Evolutionary conservation across 2,797 vertebrate species (phyloP), one percentile per base, ranked within the genome.

Genomic region (Anabas testudineus): DNA sequence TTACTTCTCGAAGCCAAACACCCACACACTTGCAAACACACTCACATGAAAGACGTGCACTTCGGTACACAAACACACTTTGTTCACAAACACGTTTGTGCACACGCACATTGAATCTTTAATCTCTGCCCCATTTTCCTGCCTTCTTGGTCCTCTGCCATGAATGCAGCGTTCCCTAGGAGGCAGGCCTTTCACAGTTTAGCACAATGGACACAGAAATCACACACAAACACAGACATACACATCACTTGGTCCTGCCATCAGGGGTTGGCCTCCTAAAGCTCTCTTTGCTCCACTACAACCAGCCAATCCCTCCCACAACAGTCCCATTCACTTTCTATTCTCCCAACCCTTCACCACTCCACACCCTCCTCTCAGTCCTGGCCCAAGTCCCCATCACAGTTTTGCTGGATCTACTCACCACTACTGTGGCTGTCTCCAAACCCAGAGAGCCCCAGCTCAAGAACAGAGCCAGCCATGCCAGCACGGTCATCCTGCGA

Each of bases 401-500:
- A 9, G 46, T 48, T 47, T 72, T 26, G 47, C 32, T 64, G 75
- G 74, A 15, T 53, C 36, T 76, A 93, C 91, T 92, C 76, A 97
- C 96, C 95, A 97, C 95, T 2, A 96, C 96, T 5, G 95, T 93
- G 60, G 96, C 96, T 0, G 95, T 96, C 89, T 97, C 96, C 83
- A 97, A 83, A 28, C 96, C 96, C 92, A 97, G 91, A 63, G 96
- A 96, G 70, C 95, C 95, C 96, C 96, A 97, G 90, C 96, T 97
- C 21, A 97, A 93, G 86, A 97, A 93, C 24, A 97, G 94, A 69
- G 96, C 94, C 84, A 97, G 86, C 90, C 97, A 95, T 46, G 96
- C 95, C 92, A 96, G 90, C 39, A 96, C 93, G 0, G 95, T 95
- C 96, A 97, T 97, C 90, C 96, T 97, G 89, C 45, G 75, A 45